Percentiles rank a stretch among this genome's conserved stretches.
These are phyloP conservation scores for Xerus rutilus DNA, from an alignment of 2,797 vertebrate species.

Conservation along the genomic window DNA sequence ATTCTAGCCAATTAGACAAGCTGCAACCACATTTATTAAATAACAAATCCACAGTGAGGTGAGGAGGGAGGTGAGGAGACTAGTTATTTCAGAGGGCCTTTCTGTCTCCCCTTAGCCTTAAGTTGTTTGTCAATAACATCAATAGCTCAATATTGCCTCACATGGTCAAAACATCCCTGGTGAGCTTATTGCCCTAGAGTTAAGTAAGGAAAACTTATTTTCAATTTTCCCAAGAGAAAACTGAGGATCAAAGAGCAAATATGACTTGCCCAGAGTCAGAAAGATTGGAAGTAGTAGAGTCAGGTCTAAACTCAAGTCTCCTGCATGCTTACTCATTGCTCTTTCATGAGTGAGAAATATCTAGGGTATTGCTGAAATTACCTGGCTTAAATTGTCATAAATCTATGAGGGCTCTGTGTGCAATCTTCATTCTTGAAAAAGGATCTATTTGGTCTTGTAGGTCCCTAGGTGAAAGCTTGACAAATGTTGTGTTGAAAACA, in stretches of 20 bases:
- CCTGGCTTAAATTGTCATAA: slow-evolving; percentile 18
- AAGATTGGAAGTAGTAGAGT: neutral
- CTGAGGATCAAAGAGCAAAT: neutral
- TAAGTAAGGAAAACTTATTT: neutral
- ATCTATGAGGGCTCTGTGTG: neutral
- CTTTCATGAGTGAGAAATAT: neutral
- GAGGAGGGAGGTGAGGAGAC: neutral
- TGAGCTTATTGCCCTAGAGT: neutral
- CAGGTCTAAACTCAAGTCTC: neutral
- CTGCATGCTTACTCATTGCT: too few species aligned
- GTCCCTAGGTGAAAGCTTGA: slow-evolving; percentile 37
- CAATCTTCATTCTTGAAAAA: slow-evolving; percentile 35
- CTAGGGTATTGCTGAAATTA: neutral
- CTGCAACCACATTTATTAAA: neutral
- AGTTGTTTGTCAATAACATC: neutral
- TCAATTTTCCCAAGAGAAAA: neutral
- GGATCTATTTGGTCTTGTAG: neutral
- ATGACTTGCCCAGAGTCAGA: neutral
- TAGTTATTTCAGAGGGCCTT: neutral
- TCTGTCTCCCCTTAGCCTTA: neutral
- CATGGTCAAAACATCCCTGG: neutral
- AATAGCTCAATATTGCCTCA: neutral
- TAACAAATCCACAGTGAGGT: neutral
- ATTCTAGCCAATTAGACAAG: neutral
- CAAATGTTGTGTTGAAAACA: slow-evolving; percentile 61